phyloP scores from a whole-genome alignment of 1,140 invertebrate genomes.

The Sitobion miscanthi region DNA sequence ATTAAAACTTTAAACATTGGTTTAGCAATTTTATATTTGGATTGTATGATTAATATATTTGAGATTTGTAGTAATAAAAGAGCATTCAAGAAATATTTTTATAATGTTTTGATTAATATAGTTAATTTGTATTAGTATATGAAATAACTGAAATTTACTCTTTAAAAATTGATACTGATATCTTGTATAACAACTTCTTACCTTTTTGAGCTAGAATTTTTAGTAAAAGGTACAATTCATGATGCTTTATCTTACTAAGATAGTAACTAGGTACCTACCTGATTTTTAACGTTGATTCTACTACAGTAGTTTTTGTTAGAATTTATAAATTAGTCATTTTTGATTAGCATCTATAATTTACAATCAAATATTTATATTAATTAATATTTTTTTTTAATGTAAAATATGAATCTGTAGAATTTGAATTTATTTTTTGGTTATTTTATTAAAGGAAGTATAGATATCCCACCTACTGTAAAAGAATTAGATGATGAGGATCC shows the following conservation, averaged over 20 bases:
- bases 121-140: too few species aligned
- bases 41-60: neutral
- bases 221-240: neutral
- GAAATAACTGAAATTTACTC: too few species aligned
- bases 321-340: neutral
- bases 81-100: neutral
- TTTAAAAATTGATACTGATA: neutral
- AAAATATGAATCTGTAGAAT: neutral
- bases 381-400: neutral
- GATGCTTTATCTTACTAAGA: neutral
- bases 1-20: neutral
- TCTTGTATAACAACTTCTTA: neutral
- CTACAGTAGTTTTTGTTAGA: neutral
- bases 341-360: neutral
- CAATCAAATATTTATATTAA: too few species aligned
- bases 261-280: neutral
- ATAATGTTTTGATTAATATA: neutral
- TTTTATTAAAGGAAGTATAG: constrained; percentile 33
- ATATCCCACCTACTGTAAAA: constrained; percentile 28
- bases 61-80: too few species aligned
- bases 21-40: neutral
- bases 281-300: neutral
- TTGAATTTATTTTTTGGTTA: neutral
- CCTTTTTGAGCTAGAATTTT: neutral
- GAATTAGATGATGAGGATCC: neutral